These are phyloP conservation scores for Abscondita cerata DNA, from an alignment of 2,888 invertebrate genomes.

Conservation along the genomic window DNA sequence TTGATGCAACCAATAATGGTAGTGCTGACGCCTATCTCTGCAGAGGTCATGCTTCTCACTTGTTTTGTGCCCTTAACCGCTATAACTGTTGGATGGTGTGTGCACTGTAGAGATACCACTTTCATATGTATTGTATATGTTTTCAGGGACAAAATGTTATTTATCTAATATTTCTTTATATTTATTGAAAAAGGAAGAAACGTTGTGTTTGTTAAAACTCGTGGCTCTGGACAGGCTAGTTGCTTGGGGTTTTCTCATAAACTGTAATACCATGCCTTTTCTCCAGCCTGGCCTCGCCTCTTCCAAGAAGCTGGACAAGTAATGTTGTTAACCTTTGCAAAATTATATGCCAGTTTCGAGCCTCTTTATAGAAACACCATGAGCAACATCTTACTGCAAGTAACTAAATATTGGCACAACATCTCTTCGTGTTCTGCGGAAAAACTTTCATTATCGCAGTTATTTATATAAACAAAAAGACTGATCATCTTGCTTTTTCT, in stretches of 20 bases:
- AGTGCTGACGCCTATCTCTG: slow-evolving; percentile 37
- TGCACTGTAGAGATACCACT: slow-evolving; percentile 43
- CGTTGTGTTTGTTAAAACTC: no score
- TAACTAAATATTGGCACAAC: not conserved
- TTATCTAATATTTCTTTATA: slow-evolving; percentile 21
- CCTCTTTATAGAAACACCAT: not conserved
- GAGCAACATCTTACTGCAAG: not conserved
- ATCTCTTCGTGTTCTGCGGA: not conserved
- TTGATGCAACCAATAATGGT: slow-evolving; percentile 39
- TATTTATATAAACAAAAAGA: not conserved
- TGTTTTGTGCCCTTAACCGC: slow-evolving; percentile 43
- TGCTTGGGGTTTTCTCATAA: not conserved
- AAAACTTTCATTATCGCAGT: not conserved
- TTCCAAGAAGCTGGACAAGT: not conserved
- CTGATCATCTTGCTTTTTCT: not conserved
- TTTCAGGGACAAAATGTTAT: slow-evolving; percentile 36
- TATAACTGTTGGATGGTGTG: slow-evolving; percentile 41
- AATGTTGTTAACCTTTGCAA: not conserved
- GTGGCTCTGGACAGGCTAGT: not conserved
- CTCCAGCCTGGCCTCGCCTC: not conserved
- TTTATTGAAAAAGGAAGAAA: not conserved
- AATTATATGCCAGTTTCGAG: not conserved
- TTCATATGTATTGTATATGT: slow-evolving; percentile 28
- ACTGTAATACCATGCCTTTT: not conserved
- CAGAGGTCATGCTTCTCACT: slow-evolving; percentile 39